These are phyloP conservation scores for Nymphalis io DNA, from an alignment of 1,140 invertebrate genomes.

Conservation along the genomic window DNA sequence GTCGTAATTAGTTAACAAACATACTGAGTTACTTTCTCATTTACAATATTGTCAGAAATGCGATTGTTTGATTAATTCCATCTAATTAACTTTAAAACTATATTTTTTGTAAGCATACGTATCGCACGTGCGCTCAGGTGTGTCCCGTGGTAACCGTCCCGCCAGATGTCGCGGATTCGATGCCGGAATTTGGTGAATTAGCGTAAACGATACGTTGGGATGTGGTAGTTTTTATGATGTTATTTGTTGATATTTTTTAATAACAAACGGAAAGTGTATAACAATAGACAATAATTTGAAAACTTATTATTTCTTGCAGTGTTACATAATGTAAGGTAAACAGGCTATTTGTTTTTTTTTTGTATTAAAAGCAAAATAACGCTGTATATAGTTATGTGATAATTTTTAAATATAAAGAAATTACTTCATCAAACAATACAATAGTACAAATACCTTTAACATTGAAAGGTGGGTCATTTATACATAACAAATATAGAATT, in stretches of 20 bases:
- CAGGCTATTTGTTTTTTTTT: not conserved
- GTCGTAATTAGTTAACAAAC: no score
- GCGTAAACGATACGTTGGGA: slow-evolving; percentile 6
- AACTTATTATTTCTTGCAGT: not conserved
- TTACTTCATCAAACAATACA: no score
- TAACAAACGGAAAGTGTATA: no score
- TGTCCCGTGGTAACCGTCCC: slow-evolving; percentile 53
- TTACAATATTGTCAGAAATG: not conserved
- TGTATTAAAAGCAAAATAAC: not conserved
- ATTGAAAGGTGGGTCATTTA: no score
- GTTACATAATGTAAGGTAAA: not conserved
- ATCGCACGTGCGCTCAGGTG: slow-evolving; percentile 49
- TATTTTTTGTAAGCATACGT: not conserved
- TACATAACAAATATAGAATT: no score
- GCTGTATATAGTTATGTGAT: no score
- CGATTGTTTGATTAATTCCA: not conserved
- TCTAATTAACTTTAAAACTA: not conserved
- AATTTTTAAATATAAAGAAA: no score
- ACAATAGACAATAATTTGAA: not conserved
- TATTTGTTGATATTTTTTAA: not conserved
- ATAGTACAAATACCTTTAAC: no score
- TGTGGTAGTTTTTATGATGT: not conserved
- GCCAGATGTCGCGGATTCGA: slow-evolving; percentile 54
- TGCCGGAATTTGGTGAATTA: slow-evolving; percentile 31
- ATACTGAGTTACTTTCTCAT: not conserved